phyloP scores from a whole-genome alignment of 2,888 invertebrate genomes.

The Acronicta aceris region DNA sequence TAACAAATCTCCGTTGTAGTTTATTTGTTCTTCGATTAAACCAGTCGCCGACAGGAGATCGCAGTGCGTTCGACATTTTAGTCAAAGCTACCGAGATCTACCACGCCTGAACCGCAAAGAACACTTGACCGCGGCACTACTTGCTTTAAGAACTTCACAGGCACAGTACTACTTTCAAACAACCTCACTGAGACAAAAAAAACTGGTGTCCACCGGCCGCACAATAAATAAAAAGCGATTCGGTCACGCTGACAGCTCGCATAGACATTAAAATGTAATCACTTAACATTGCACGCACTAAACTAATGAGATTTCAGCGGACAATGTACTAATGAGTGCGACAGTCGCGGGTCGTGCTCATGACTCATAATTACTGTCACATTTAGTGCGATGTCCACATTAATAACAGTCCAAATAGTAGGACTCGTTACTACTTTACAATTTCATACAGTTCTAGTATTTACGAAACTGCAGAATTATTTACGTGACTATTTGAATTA shows the following conservation, averaged over 20 bases:
- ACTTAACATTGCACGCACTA: slow-evolving; percentile 85
- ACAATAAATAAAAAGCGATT: slow-evolving; percentile 76
- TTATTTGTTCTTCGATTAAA: slow-evolving; percentile 79
- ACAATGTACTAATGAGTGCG: slow-evolving; percentile 83
- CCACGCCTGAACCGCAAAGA: slow-evolving; percentile 64
- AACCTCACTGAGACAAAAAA: slow-evolving; percentile 69
- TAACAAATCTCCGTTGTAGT: slow-evolving; percentile 78
- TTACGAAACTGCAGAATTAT: slow-evolving; percentile 51
- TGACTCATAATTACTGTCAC: slow-evolving; percentile 84
- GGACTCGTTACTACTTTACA: slow-evolving; percentile 55
- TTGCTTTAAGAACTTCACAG: slow-evolving; percentile 60
- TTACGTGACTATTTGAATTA: slow-evolving; percentile 64
- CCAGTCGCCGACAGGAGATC: slow-evolving; percentile 82
- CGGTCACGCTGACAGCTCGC: slow-evolving; percentile 71
- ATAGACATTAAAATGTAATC: slow-evolving; percentile 84
- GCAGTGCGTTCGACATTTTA: slow-evolving; percentile 79
- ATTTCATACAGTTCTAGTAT: slow-evolving; percentile 58
- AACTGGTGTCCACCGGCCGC: slow-evolving; percentile 65
- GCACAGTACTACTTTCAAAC: slow-evolving; percentile 74
- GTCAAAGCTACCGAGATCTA: slow-evolving; percentile 62
- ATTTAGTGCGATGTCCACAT: slow-evolving; percentile 75
- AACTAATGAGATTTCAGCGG: slow-evolving; percentile 86
- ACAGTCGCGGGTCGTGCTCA: slow-evolving; percentile 75
- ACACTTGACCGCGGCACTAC: slow-evolving; percentile 69
- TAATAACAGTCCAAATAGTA: slow-evolving; percentile 62